Percentiles rank a stretch among this genome's conserved stretches.
These are phyloP conservation scores for Falco biarmicus DNA, from an alignment of 2,797 vertebrate genomes.

Conservation along the genomic window DNA sequence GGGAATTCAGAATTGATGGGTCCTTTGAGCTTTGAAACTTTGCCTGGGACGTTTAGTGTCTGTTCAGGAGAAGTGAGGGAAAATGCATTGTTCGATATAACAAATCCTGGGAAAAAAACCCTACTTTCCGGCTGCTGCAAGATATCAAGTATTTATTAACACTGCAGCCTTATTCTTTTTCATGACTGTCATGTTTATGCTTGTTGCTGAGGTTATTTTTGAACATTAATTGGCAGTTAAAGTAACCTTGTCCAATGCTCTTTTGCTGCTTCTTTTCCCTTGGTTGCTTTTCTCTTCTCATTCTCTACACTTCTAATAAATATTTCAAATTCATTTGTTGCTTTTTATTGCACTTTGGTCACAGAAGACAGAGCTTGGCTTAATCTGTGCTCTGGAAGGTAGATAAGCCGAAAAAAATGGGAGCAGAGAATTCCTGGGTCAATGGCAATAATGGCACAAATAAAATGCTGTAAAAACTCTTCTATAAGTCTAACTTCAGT, in stretches of 20 bases:
- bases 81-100: not conserved
- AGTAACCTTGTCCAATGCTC: conserved; percentile 54
- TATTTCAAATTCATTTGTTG: conserved; percentile 62
- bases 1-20: not conserved
- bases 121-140: not conserved
- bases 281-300: conserved; percentile 19
- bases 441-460: not conserved
- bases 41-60: not conserved
- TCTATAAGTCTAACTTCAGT: not conserved
- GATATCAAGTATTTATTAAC: not conserved
- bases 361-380: conserved; percentile 18
- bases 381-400: conserved; percentile 21
- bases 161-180: not conserved
- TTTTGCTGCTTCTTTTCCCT: conserved; percentile 54
- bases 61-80: not conserved
- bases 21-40: not conserved
- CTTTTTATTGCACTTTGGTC: conserved; percentile 51
- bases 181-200: conserved; percentile 23
- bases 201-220: conserved; percentile 42
- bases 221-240: conserved; percentile 56
- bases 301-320: conserved; percentile 47
- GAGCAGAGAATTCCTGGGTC: not conserved
- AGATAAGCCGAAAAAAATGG: not conserved
- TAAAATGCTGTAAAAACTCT: not conserved
- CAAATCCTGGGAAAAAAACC: not conserved